Evolutionary conservation across 2,113 vertebrate genomes (phyloP).

Genomic region (Pelusios castaneus): DNA sequence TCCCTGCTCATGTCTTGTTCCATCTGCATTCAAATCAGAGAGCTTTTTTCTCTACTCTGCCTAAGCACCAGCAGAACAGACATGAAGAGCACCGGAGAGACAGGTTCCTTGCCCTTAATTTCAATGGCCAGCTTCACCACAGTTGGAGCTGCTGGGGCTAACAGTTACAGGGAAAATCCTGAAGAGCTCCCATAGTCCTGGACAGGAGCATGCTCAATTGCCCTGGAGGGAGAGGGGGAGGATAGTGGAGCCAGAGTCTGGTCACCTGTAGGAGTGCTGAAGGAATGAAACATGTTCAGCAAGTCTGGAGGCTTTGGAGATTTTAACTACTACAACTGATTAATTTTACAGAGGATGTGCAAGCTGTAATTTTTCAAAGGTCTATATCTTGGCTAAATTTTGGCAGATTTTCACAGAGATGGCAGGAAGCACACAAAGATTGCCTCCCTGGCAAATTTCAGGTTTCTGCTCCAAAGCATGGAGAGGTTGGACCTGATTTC

Average conservation of each 20-base stretch:
- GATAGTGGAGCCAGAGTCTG: background rate
- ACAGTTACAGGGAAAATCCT: background rate
- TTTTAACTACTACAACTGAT: background rate
- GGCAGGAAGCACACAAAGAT: background rate
- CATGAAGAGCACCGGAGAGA: background rate
- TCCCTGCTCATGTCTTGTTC: background rate
- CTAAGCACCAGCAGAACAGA: background rate
- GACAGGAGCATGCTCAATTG: background rate
- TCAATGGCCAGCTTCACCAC: background rate
- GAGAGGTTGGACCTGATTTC: background rate
- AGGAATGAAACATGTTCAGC: background rate
- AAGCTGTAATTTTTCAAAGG: background rate
- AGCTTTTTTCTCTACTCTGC: fast-evolving
- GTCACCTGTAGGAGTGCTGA: background rate
- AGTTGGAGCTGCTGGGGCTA: background rate
- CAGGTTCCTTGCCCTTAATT: background rate
- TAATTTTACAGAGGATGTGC: background rate
- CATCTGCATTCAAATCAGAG: background rate
- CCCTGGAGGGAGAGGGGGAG: background rate
- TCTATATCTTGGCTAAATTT: background rate
- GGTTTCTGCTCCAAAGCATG: background rate
- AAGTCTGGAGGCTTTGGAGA: background rate
- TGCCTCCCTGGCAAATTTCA: background rate
- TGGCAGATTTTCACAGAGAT: background rate
- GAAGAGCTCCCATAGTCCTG: background rate